Evolutionary conservation across 2,113 vertebrate genomes (phyloP).

Genomic region (Cardinalis cardinalis): DNA sequence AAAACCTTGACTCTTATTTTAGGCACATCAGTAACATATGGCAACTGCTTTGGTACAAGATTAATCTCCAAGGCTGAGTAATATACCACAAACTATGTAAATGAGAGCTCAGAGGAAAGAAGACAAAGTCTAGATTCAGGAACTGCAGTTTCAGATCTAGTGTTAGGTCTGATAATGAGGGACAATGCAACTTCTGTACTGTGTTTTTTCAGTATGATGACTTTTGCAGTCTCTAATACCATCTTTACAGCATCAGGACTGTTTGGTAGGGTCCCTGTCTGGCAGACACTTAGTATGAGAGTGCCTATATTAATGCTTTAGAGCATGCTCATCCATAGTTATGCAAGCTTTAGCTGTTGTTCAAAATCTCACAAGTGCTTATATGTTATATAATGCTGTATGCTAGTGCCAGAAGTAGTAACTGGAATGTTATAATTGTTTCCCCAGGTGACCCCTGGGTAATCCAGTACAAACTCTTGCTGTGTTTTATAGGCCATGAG

Average conservation of each 20-base stretch:
- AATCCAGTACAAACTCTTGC: not conserved
- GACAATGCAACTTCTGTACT: not conserved
- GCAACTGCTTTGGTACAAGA: not conserved
- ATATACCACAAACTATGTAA: not conserved
- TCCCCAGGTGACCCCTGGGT: rapidly evolving
- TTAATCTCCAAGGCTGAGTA: not conserved
- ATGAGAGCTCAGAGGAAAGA: not conserved
- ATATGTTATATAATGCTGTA: not conserved
- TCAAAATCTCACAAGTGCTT: not conserved
- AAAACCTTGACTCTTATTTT: not conserved
- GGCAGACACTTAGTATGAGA: not conserved
- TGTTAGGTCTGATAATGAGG: not conserved
- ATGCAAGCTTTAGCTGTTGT: not conserved
- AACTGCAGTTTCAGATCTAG: not conserved
- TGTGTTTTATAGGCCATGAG: not conserved
- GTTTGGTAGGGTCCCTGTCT: not conserved
- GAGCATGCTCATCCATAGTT: not conserved
- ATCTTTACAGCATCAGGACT: not conserved
- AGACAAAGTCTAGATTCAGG: not conserved
- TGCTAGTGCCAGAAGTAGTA: not conserved
- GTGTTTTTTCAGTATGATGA: not conserved
- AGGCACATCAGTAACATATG: not conserved
- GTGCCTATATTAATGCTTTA: not conserved
- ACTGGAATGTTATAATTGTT: not conserved
- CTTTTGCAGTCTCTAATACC: not conserved